Conservation (phyloP, 2,888 invertebrate species). For the Notodonta ziczac region DNA sequence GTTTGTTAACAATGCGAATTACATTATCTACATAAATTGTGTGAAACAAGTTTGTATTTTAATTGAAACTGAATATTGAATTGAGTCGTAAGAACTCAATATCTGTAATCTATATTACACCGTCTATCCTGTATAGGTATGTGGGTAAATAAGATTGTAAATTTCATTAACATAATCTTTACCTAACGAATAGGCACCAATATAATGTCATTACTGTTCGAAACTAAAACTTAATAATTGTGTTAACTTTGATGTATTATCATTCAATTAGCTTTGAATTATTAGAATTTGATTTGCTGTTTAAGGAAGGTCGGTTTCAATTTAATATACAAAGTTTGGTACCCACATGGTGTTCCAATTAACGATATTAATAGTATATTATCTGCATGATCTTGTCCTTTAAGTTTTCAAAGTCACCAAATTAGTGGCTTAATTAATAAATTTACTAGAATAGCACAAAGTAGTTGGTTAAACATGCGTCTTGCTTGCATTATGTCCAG, state of each 20-base stretch:
- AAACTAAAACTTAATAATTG: slow-evolving; percentile 31
- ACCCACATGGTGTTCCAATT: neutral
- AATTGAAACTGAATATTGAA: slow-evolving; percentile 31
- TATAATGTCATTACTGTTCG: slow-evolving; percentile 6
- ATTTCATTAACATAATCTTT: no score
- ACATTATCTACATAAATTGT: slow-evolving; percentile 26
- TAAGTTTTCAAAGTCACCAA: neutral
- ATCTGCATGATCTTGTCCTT: neutral
- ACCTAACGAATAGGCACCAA: neutral
- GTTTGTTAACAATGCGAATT: slow-evolving; percentile 39
- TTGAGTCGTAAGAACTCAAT: slow-evolving; percentile 17
- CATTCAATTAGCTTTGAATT: slow-evolving; percentile 29
- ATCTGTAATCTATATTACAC: neutral
- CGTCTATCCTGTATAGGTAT: no score
- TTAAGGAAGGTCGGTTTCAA: slow-evolving; percentile 8
- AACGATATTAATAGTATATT: neutral
- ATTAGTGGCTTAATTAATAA: neutral
- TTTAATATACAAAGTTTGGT: slow-evolving; percentile 2
- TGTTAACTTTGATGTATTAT: slow-evolving; percentile 33
- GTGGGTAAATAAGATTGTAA: no score
- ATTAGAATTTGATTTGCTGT: slow-evolving; percentile 20
- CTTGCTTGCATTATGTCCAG: no score
- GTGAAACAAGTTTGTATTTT: slow-evolving; percentile 23
- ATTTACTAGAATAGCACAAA: neutral
- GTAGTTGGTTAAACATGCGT: no score